These are phyloP conservation scores for Amblyjoppa proteus DNA, from an alignment of 2,888 invertebrate genomes.

Conservation along the genomic window DNA sequence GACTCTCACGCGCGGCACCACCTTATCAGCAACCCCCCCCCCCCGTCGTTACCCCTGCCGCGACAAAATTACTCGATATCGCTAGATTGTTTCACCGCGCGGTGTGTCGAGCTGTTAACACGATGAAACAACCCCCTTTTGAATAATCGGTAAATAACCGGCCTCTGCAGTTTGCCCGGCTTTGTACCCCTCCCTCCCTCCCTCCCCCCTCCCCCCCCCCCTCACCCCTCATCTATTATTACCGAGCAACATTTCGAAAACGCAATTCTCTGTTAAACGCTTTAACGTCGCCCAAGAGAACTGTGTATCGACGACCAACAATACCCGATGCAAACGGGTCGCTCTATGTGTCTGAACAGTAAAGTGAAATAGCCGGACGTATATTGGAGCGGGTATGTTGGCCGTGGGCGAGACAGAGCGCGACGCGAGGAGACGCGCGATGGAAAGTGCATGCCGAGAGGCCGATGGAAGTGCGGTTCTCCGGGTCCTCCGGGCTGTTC, in stretches of 20 bases:
- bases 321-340: slow-evolving; percentile 36
- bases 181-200: no score
- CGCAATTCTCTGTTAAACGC: slow-evolving; percentile 48
- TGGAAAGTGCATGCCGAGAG: slow-evolving; percentile 51
- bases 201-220: no score
- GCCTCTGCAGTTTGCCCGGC: not conserved
- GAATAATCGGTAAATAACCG: not conserved
- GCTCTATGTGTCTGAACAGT: slow-evolving; percentile 54
- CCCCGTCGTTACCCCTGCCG: not conserved
- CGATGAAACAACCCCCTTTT: slow-evolving; percentile 18
- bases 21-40: not conserved
- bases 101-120: slow-evolving; percentile 32
- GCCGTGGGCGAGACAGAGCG: slow-evolving; percentile 2
- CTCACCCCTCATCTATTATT: not conserved
- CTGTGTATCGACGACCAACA: no score
- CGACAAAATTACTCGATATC: slow-evolving; percentile 37
- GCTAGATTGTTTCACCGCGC: slow-evolving; percentile 28
- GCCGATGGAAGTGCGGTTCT: slow-evolving; percentile 40
- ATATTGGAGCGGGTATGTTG: slow-evolving; percentile 59
- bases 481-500: slow-evolving; percentile 46
- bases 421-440: slow-evolving; percentile 4
- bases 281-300: slow-evolving; percentile 29
- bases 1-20: not conserved
- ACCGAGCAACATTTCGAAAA: slow-evolving; percentile 23
- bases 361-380: slow-evolving; percentile 60